Evolutionary conservation across 2,797 vertebrate genomes (phyloP), one percentile per base, ranked within the genome.

Genomic region (Sebastes oblongus): DNA sequence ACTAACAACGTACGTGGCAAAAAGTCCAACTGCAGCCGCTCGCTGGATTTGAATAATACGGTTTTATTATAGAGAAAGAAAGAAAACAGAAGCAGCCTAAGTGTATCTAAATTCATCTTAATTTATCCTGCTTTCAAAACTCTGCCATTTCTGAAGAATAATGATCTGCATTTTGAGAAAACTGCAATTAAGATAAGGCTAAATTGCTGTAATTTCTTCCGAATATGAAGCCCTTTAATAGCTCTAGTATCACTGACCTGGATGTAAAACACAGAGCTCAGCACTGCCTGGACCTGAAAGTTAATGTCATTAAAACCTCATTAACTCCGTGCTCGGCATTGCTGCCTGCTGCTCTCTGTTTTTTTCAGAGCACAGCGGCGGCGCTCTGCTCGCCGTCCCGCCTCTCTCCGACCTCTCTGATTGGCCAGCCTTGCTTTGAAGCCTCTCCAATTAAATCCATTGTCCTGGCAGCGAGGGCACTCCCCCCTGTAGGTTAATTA

Each of bases 401-500:
- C 75, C 60, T 77, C 62, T 36, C 54, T 77, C 29, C 78, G 20
- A 78, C 76, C 88, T 78, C 72, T 82, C 77, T 34, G 32, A 89
- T 85, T 88, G 87, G 87, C 65, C 56, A 29, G 77, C 77, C 77
- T 82, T 14, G 66, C 82, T 70, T 90, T 83, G 67, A 92, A 86
- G 75, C 88, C 60, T 90, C 77, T n/a, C 75, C 88, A 89, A 92
- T 93, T 90, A 92, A 91, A 90, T 72, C 25, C 66, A 20, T 12
- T 30, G 50, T 77, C 85, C 83, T 77, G 78, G 67, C 69, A 46
- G 81, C 69, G 72, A 86, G 78, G 89, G 73, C 72, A 39, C 79
- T 77, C 78, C 84, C 85, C 90, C 83, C 88, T 78, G 88, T 83
- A 94, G 91, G 94, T 94, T 94, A 95, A 95, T 94, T 89, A 93